Percentiles rank a stretch among this genome's conserved stretches.
Conservation (phyloP, 2,113 vertebrate genomes). For the Hydropotes inermis region DNA sequence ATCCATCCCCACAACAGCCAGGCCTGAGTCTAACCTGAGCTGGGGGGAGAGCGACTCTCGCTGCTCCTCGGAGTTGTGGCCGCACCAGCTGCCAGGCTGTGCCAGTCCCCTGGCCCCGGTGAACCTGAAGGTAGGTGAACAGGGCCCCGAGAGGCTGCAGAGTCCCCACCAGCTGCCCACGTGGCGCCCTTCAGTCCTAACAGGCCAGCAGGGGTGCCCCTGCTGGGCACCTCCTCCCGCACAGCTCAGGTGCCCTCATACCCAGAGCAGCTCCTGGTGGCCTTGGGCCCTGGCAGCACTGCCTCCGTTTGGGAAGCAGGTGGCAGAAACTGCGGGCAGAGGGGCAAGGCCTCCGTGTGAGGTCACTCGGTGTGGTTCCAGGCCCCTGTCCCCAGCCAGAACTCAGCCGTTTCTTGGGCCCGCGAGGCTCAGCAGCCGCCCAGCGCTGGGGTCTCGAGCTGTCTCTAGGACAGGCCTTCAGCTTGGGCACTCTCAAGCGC, state of each 20-base stretch:
- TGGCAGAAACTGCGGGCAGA: rapidly evolving
- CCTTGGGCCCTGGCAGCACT: not conserved
- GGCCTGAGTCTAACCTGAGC: not conserved
- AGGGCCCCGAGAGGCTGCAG: not conserved
- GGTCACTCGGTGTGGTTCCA: rapidly evolving
- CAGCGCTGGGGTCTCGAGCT: rapidly evolving
- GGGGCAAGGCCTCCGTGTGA: not conserved
- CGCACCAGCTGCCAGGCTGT: rapidly evolving
- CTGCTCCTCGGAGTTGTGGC: rapidly evolving
- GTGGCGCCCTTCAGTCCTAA: not conserved
- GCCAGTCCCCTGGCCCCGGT: not conserved
- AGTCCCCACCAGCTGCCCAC: rapidly evolving
- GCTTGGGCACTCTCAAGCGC: rapidly evolving
- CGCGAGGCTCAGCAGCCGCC: rapidly evolving
- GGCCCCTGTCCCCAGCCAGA: not conserved
- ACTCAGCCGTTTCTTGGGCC: rapidly evolving
- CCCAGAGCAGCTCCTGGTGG: rapidly evolving
- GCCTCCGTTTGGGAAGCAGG: rapidly evolving
- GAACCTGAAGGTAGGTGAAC: not conserved
- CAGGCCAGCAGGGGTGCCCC: not conserved
- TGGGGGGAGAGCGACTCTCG: not conserved
- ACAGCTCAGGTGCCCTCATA: no score
- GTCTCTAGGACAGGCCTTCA: rapidly evolving
- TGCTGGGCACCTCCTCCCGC: not conserved
- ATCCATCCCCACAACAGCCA: not conserved